Evolutionary conservation across 2,113 vertebrate species (phyloP).

Genomic region (Megaleporinus macrocephalus): DNA sequence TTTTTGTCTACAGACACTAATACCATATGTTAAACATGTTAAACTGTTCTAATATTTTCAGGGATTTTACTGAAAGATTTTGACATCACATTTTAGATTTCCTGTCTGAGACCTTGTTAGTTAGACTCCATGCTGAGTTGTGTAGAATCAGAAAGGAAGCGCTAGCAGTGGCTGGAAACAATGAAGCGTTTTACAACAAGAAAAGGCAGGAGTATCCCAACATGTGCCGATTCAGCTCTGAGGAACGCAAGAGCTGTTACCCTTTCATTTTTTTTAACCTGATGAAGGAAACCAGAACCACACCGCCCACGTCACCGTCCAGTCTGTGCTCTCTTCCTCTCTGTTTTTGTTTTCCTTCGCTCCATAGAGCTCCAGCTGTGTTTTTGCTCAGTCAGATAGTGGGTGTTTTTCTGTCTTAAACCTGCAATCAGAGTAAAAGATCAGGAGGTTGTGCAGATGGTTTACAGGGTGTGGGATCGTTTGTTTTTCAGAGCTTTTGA

Average conservation of each 20-base stretch:
- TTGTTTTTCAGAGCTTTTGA: neutral
- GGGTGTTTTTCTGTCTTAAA: neutral
- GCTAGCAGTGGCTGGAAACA: slow-evolving; percentile 44
- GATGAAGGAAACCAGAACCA: neutral
- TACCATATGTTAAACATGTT: too few relatives aligned
- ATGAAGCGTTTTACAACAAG: slow-evolving; percentile 27
- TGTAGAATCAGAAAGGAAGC: slow-evolving; percentile 42
- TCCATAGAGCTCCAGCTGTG: neutral
- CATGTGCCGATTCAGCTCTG: slow-evolving; percentile 6
- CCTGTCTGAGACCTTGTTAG: too few relatives aligned
- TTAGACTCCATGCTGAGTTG: neutral
- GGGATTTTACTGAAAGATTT: too few relatives aligned
- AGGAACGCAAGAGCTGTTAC: neutral
- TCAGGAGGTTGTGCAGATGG: neutral
- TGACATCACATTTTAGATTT: too few relatives aligned
- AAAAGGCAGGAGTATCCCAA: slow-evolving; percentile 5
- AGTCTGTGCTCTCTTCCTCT: neutral
- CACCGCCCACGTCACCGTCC: neutral
- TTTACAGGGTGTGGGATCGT: slow-evolving; percentile 4
- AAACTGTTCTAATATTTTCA: too few relatives aligned
- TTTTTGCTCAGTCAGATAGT: neutral
- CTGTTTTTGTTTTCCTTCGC: neutral
- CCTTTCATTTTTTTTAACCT: neutral
- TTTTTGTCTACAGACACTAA: too few relatives aligned
- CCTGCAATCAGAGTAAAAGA: neutral